A percentile compares a stretch with the other conserved stretches of the same genome.
Evolutionary conservation across 2,797 vertebrate genomes (phyloP).

Genomic region (Myotis pilosus): DNA sequence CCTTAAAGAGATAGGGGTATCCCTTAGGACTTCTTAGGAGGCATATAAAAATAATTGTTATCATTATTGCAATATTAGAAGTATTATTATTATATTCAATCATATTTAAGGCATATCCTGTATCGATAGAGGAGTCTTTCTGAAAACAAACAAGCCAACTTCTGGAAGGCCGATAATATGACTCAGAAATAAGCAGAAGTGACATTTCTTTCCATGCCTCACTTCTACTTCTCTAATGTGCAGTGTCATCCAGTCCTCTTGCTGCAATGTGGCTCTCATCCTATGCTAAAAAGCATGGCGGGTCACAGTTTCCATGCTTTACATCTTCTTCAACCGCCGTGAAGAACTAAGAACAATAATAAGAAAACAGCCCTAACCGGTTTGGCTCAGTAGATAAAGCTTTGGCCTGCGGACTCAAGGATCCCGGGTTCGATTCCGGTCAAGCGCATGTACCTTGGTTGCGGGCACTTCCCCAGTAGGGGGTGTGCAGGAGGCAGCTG

Average conservation of each 20-base stretch:
- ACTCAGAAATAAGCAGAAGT: neutral
- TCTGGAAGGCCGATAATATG: neutral
- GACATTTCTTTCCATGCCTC: neutral
- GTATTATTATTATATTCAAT: neutral
- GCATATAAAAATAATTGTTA: neutral
- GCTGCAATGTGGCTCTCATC: neutral
- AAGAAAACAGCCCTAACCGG: no score
- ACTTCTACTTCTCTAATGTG: neutral
- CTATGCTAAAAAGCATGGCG: neutral
- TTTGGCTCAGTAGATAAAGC: no score
- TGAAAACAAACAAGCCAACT: neutral
- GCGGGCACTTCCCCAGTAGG: no score
- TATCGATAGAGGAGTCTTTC: neutral
- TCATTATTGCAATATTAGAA: neutral
- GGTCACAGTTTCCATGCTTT: neutral
- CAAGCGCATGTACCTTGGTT: no score
- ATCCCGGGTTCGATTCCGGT: no score
- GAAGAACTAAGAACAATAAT: neutral
- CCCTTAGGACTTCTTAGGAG: neutral
- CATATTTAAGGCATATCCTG: neutral
- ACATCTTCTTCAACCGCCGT: neutral
- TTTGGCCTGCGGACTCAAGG: no score
- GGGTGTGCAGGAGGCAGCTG: no score
- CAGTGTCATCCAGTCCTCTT: no score
- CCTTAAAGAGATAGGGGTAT: neutral